Conservation (phyloP, 2,888 invertebrate species). For the Cancer borealis region DNA sequence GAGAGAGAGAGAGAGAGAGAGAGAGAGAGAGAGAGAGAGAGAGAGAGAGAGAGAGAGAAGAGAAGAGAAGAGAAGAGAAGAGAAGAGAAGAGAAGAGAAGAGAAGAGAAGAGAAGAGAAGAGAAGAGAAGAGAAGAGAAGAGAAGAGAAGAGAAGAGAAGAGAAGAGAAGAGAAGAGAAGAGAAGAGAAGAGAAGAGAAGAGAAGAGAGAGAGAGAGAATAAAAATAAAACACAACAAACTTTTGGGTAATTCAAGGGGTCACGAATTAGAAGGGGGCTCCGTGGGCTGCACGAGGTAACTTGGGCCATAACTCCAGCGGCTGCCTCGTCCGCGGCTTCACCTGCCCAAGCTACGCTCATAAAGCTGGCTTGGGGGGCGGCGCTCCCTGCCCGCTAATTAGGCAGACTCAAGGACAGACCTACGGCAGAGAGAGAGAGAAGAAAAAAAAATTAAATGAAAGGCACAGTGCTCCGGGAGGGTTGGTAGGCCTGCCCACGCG, state of each 20-base stretch:
- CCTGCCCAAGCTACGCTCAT: slow-evolving; percentile 15
- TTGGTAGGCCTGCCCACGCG: no score
- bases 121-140: no score
- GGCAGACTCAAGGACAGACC: slow-evolving; percentile 31
- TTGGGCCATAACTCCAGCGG: neutral
- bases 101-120: neutral
- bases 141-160: neutral
- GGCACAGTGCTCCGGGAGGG: neutral
- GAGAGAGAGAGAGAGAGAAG: neutral
- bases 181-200: neutral
- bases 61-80: neutral
- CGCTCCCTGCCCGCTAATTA: slow-evolving; percentile 22
- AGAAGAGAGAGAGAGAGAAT: neutral
- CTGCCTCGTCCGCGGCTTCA: slow-evolving; percentile 35
- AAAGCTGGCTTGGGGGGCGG: slow-evolving; percentile 20
- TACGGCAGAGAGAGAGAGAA: neutral
- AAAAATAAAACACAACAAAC: slow-evolving; percentile 30
- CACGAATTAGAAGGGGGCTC: slow-evolving; percentile 46
- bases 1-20: neutral
- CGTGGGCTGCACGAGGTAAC: slow-evolving; percentile 28
- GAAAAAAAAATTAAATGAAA: no score
- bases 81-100: neutral
- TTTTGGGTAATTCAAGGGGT: slow-evolving; percentile 28
- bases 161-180: neutral
- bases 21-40: neutral